phyloP scores from a whole-genome alignment of 2,797 vertebrate genomes.

The Poeciliopsis gracilis region DNA sequence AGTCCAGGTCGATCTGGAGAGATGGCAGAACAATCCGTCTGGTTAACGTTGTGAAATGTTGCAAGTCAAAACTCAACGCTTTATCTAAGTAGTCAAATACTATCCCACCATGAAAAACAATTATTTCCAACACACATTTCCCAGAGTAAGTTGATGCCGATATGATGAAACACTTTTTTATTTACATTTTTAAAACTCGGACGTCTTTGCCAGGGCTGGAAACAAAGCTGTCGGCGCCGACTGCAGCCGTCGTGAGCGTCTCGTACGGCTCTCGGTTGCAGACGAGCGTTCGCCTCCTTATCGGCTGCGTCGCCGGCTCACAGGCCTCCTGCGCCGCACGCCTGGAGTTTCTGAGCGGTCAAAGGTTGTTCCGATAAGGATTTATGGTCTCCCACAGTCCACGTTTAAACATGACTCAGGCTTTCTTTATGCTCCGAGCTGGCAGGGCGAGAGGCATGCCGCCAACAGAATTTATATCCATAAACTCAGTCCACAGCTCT shows the following conservation, averaged over 20 bases:
- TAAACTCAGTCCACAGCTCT: slow-evolving; percentile 55
- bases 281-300: slow-evolving; percentile 9
- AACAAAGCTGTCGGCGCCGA: background rate
- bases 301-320: slow-evolving; percentile 22
- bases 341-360: slow-evolving; percentile 48
- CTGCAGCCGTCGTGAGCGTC: background rate
- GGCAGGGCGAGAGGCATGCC: slow-evolving; percentile 34
- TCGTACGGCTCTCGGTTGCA: background rate
- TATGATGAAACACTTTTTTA: background rate
- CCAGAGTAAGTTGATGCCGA: background rate
- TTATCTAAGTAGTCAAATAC: background rate
- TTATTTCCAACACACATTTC: background rate
- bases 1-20: background rate
- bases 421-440: slow-evolving; percentile 57
- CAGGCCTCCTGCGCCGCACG: background rate
- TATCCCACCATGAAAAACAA: background rate
- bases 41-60: background rate
- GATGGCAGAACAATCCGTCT: background rate
- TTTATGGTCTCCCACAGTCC: slow-evolving; percentile 66
- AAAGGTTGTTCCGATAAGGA: slow-evolving; percentile 65
- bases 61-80: background rate
- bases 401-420: slow-evolving; percentile 64
- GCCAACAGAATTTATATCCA: slow-evolving; percentile 67
- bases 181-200: background rate
- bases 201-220: background rate